These are phyloP conservation scores for Rachycentron canadum DNA, from an alignment of 2,797 vertebrate genomes.

Conservation along the genomic window DNA sequence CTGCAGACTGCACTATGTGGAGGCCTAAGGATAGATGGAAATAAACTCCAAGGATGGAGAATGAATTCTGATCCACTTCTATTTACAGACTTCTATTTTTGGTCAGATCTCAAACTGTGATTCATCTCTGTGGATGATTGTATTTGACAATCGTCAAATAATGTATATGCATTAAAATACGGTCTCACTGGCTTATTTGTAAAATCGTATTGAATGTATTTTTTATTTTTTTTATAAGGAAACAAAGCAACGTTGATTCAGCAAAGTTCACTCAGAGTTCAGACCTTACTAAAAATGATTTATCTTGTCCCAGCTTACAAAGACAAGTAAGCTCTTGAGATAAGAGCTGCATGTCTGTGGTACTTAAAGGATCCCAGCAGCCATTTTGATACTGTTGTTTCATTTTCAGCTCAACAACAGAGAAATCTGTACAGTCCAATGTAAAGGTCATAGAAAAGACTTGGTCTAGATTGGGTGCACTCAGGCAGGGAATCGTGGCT, in stretches of 20 bases:
- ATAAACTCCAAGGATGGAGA: constrained; percentile 36
- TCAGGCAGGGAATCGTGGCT: constrained; percentile 40
- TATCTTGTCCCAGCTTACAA: constrained; percentile 31
- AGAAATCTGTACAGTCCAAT: constrained; percentile 29
- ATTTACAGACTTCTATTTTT: constrained; percentile 33
- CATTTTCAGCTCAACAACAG: constrained; percentile 48
- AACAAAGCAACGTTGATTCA: not conserved
- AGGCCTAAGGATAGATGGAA: constrained; percentile 22
- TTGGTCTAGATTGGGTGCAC: constrained; percentile 41
- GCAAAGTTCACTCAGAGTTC: constrained; percentile 37
- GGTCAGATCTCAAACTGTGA: constrained; percentile 12
- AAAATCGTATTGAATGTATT: not conserved
- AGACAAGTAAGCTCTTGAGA: constrained; percentile 57
- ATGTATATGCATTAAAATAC: not conserved
- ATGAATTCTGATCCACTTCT: constrained; percentile 21
- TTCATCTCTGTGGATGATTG: constrained; percentile 8
- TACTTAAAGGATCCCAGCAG: constrained; percentile 39
- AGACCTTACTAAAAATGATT: constrained; percentile 32
- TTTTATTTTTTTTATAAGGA: not conserved
- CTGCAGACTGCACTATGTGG: not conserved
- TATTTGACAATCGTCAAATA: constrained; percentile 8
- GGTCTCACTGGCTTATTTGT: not conserved
- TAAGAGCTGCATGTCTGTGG: constrained; percentile 37
- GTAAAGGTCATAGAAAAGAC: constrained; percentile 56
- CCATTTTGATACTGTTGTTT: constrained; percentile 35